These are phyloP conservation scores for Lochmaea capreae DNA, from an alignment of 2,888 invertebrate species.

Conservation along the genomic window DNA sequence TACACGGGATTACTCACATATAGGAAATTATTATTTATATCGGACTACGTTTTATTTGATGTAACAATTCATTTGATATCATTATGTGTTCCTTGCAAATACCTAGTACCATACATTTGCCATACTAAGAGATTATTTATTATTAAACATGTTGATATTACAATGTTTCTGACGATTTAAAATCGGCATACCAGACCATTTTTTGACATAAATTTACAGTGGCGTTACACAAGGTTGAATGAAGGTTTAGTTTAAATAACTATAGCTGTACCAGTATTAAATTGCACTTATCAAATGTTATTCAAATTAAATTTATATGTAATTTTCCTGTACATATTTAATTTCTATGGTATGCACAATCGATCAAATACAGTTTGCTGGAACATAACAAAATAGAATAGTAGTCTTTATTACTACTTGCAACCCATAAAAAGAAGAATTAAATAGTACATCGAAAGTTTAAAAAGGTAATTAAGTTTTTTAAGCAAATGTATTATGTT, in stretches of 20 bases:
- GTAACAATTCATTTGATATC: constrained; percentile 22
- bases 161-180: constrained; percentile 22
- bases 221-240: constrained; percentile 32
- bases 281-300: not conserved
- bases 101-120: constrained; percentile 11
- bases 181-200: constrained; percentile 23
- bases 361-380: not conserved
- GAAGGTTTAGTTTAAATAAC: constrained; percentile 12
- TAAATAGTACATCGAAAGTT: not conserved
- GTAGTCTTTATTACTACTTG: not conserved
- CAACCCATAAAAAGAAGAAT: not conserved
- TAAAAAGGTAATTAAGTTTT: not conserved
- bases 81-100: constrained; percentile 14
- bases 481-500: constrained; percentile 1
- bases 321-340: not conserved
- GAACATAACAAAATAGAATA: not conserved
- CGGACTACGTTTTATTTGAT: constrained; percentile 30
- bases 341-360: not conserved
- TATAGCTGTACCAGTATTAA: not conserved
- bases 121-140: not conserved
- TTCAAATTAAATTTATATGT: not conserved
- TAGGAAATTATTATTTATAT: constrained; percentile 12
- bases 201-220: constrained; percentile 35
- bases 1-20: constrained; percentile 13
- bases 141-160: constrained; percentile 13